Conservation (phyloP, 1,140 invertebrate genomes). For the Bombus superbus region DNA sequence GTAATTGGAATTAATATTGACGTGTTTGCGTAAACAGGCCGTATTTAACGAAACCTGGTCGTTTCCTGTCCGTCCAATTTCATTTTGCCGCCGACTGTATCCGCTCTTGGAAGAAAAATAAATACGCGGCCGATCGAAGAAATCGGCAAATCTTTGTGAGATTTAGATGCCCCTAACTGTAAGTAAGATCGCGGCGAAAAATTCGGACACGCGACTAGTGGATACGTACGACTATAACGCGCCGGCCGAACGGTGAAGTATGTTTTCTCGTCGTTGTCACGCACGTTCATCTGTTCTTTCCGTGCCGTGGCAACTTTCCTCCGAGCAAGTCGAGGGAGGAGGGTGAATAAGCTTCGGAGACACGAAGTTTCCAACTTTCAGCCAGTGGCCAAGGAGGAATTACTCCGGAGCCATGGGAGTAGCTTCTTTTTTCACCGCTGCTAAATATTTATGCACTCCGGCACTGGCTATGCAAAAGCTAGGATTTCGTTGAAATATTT, state of each 20-base stretch:
- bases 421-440: background rate
- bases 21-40: too few species aligned
- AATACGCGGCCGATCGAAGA: background rate
- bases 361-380: slow-evolving; percentile 29
- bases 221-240: slow-evolving; percentile 46
- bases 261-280: slow-evolving; percentile 17
- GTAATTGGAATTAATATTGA: too few species aligned
- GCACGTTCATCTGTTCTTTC: background rate
- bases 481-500: slow-evolving; percentile 27
- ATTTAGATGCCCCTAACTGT: slow-evolving; percentile 37
- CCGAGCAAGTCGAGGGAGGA: background rate
- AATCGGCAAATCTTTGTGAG: slow-evolving; percentile 39
- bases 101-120: background rate
- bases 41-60: too few species aligned
- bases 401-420: slow-evolving; percentile 4
- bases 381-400: slow-evolving; percentile 33
- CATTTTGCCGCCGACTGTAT: too few species aligned
- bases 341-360: background rate
- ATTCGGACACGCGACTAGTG: slow-evolving; percentile 23
- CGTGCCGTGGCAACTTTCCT: slow-evolving; percentile 2
- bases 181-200: slow-evolving; percentile 52
- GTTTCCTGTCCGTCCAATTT: too few species aligned
- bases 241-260: slow-evolving; percentile 47
- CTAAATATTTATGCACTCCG: slow-evolving; percentile 35
- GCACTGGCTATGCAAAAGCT: background rate